Percentiles rank a stretch among this genome's conserved stretches.
These are phyloP conservation scores for Lota lota DNA, from an alignment of 2,113 vertebrate genomes.

Conservation along the genomic window DNA sequence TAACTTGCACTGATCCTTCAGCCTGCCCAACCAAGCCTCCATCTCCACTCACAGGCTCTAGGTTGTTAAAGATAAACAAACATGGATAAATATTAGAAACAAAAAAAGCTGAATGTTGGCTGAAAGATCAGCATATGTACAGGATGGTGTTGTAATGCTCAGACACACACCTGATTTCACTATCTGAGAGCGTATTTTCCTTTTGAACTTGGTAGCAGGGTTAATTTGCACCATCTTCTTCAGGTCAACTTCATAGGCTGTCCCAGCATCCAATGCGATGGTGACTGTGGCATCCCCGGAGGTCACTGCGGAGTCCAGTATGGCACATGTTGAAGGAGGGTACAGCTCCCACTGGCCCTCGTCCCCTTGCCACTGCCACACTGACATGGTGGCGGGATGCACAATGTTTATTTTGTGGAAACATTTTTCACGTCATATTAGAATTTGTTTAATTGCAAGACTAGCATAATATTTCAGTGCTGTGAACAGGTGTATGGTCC, in stretches of 20 bases:
- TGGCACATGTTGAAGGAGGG: conserved; percentile 44
- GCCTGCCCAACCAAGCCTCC: too few species aligned
- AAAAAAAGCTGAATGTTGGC: not conserved
- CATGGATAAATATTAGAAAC: not conserved
- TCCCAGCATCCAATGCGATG: conserved; percentile 44
- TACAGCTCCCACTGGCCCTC: conserved; percentile 69
- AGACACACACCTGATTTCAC: conserved; percentile 57
- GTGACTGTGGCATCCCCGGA: conserved; percentile 37
- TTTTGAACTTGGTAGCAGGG: conserved; percentile 65
- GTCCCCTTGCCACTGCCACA: conserved; percentile 79
- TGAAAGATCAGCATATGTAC: not conserved
- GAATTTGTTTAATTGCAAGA: too few species aligned
- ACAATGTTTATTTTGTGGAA: too few species aligned
- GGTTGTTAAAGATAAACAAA: not conserved
- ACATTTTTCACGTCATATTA: too few species aligned
- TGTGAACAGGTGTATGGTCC: too few species aligned
- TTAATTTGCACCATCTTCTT: conserved; percentile 78
- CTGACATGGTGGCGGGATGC: conserved; percentile 35
- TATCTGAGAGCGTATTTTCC: conserved; percentile 65
- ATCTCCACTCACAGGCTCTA: not conserved
- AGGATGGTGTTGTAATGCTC: not conserved
- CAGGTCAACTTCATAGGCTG: conserved; percentile 68
- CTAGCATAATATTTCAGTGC: too few species aligned
- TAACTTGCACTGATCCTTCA: not conserved
- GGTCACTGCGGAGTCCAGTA: conserved; percentile 59